phyloP scores from a whole-genome alignment of 2,888 invertebrate species.

The Atethmia centrago region DNA sequence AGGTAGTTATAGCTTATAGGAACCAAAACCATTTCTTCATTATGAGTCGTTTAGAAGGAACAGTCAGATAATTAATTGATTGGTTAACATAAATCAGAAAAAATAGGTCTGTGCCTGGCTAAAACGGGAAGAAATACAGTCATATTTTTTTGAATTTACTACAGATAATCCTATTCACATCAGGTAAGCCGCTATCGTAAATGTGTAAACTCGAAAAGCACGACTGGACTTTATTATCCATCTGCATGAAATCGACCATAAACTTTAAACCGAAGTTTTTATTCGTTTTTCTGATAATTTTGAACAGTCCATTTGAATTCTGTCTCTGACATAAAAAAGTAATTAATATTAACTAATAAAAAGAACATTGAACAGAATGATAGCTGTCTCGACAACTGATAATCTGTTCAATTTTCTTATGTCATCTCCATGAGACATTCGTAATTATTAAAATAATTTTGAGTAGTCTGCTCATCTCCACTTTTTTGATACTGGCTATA shows the following conservation, averaged over 20 bases:
- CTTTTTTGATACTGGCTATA: slow-evolving; percentile 4
- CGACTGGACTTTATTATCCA: slow-evolving; percentile 14
- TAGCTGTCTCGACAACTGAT: too few species aligned
- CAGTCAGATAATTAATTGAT: background rate
- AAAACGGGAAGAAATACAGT: background rate
- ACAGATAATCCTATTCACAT: background rate
- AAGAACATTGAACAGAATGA: background rate
- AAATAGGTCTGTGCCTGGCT: background rate
- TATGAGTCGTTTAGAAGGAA: background rate
- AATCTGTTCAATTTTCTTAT: too few species aligned
- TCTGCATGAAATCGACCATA: slow-evolving; percentile 6
- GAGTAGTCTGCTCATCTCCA: background rate
- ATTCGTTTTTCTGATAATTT: too few species aligned
- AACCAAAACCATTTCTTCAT: background rate
- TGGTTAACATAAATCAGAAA: too few species aligned
- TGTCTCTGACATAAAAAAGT: too few species aligned
- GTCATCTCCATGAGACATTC: background rate
- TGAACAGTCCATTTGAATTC: too few species aligned
- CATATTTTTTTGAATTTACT: slow-evolving; percentile 6
- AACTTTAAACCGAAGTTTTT: too few species aligned
- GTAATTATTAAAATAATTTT: background rate
- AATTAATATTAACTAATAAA: too few species aligned
- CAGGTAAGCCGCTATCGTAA: background rate
- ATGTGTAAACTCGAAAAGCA: background rate
- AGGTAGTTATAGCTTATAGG: background rate